These are phyloP conservation scores for Psix sp. DNA, from an alignment of 1,140 invertebrate species.

Conservation along the genomic window DNA sequence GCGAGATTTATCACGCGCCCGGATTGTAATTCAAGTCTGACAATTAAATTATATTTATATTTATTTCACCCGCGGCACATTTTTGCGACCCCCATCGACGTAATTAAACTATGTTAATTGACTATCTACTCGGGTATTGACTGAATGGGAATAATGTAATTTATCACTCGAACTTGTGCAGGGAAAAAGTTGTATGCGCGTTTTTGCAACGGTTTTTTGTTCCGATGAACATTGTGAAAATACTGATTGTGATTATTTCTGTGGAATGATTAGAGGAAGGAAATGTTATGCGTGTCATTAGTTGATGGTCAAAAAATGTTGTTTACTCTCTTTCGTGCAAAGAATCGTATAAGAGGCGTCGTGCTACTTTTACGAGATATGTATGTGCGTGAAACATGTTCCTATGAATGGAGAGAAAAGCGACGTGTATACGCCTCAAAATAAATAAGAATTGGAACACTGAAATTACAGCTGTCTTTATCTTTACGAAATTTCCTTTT, in stretches of 20 bases:
- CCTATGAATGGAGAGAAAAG: constrained; percentile 21
- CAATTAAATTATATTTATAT: constrained; percentile 53
- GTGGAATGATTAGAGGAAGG: no score
- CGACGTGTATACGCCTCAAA: background rate
- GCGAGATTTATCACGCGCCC: constrained; percentile 41
- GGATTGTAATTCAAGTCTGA: constrained; percentile 39
- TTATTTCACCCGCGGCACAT: background rate
- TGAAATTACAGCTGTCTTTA: background rate
- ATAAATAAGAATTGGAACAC: constrained; percentile 12
- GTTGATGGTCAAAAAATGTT: background rate
- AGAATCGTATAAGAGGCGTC: constrained; percentile 5
- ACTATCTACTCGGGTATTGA: background rate
- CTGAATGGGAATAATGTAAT: no score
- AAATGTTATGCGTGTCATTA: background rate
- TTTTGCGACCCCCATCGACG: background rate
- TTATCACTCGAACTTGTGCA: background rate
- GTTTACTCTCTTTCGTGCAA: constrained; percentile 3
- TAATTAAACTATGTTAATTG: background rate
- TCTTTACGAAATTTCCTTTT: background rate
- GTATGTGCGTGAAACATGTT: constrained; percentile 13
- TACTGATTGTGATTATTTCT: no score
- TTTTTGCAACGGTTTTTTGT: no score
- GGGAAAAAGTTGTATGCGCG: no score
- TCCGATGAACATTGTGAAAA: no score
- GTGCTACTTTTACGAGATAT: constrained; percentile 5